Base-by-base conservation (phyloP, 1,140 invertebrate genomes). In the Ganaspis sp. region DNA sequence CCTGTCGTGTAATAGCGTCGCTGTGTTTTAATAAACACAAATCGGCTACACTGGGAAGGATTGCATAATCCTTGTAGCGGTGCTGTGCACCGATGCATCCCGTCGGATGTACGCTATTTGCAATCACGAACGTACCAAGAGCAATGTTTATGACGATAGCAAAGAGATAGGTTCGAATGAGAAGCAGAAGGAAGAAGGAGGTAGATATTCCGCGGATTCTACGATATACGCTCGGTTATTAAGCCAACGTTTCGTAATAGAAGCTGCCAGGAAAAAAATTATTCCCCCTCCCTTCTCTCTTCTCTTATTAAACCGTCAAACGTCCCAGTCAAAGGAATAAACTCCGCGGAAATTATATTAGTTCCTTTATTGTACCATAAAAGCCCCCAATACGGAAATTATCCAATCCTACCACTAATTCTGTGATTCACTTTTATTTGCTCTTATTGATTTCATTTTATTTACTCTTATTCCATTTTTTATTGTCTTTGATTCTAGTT, bases 61-160 rank as follows among this genome's bases (percentile, higher is more conserved):
- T 90, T 90, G 87, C 79, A 83, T 83, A 90, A 90, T 78, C 54
- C 64, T 78, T 69, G 37, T 37, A 70, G 49, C 69, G 42, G 72
- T 64, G 78, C 74, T 74, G 80, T 84, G 85, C 86, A 86, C 83
- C 83, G 84, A 82, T 86, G 88, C 87, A 83, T 87, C 84, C 81
- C 76, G 87, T 89, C 89, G 88, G 89, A 90, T 90, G 89, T 89
- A 86, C 85, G 89, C 85, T 86, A 89, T 90, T 90, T 87, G 88
- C 86, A 91, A 91, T 90, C 87, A 90, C 84, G 83, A 89, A 82
- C 83, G 79, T 81, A 83, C 79, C 79, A 83, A 87, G 87, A 89
- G 87, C 87, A 89, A 89, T 89, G 83, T 88, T 88, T 89, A 89
- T 84, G 83, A 82, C 83, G 81, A 87, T 84, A 83, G 76, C 69